Conservation (phyloP, 2,888 invertebrate species). For the Nomada flava region DNA sequence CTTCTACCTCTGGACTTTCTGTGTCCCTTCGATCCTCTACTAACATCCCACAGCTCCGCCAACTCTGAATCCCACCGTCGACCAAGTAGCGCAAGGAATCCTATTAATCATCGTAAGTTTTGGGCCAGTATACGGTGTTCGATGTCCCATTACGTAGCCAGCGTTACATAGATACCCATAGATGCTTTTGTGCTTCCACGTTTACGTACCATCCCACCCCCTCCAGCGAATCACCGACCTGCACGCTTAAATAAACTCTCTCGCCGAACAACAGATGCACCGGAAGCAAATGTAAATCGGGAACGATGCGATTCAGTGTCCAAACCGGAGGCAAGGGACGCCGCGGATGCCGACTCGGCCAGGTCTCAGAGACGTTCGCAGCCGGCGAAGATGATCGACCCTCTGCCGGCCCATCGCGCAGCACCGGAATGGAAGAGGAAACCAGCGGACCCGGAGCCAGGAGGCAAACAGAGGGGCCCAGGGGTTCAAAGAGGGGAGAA, state of each 20-base stretch:
- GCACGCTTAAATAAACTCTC: slow-evolving; percentile 3
- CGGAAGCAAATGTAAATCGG: slow-evolving; percentile 63
- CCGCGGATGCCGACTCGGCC: slow-evolving; percentile 40
- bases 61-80: slow-evolving; percentile 83
- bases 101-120: slow-evolving; percentile 83
- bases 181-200: background rate
- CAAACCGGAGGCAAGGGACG: slow-evolving; percentile 59
- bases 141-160: slow-evolving; percentile 16
- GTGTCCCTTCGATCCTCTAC: slow-evolving; percentile 83
- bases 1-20: slow-evolving; percentile 83
- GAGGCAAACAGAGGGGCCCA: slow-evolving; percentile 46
- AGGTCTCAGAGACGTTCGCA: slow-evolving; percentile 70
- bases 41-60: slow-evolving; percentile 83
- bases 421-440: slow-evolving; percentile 77
- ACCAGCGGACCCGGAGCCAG: slow-evolving; percentile 65
- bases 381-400: slow-evolving; percentile 79
- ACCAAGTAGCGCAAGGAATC: slow-evolving; percentile 82
- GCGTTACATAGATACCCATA: background rate
- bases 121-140: slow-evolving; percentile 69
- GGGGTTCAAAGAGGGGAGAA: slow-evolving; percentile 20
- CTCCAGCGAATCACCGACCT: too few relatives aligned
- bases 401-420: slow-evolving; percentile 78
- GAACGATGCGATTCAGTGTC: slow-evolving; percentile 66
- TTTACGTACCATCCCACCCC: background rate
- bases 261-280: slow-evolving; percentile 61